These are phyloP conservation scores for Hippocampus mohnikei DNA, from an alignment of 2,113 vertebrate species.

Conservation along the genomic window DNA sequence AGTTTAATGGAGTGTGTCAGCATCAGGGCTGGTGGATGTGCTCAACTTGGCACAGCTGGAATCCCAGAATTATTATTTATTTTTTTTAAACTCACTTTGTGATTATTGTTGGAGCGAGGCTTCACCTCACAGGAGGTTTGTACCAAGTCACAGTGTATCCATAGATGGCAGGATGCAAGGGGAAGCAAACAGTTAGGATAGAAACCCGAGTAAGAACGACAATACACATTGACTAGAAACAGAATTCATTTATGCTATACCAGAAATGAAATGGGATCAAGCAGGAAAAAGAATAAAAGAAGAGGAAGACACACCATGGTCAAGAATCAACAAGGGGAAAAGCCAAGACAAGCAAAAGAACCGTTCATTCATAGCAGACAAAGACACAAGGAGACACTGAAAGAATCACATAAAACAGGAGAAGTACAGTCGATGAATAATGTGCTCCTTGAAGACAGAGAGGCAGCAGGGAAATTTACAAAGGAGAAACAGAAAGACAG, in stretches of 20 bases:
- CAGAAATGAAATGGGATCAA: conserved; percentile 15
- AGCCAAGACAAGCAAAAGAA: conserved; percentile 46
- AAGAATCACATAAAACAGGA: conserved; percentile 51
- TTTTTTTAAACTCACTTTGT: conserved; percentile 72
- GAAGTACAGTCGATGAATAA: conserved; percentile 47
- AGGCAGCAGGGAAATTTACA: conserved; percentile 65
- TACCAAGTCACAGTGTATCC: conserved; percentile 62
- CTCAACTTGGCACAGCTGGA: conserved; percentile 65
- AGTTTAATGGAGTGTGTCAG: conserved; percentile 75
- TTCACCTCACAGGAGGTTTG: conserved; percentile 58
- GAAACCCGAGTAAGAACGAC: conserved; percentile 27
- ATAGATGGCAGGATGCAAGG: conserved; percentile 40
- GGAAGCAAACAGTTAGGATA: conserved; percentile 9
- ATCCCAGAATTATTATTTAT: no score
- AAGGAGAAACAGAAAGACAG: conserved; percentile 36
- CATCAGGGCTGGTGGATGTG: conserved; percentile 61
- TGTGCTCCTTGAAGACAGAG: conserved; percentile 52
- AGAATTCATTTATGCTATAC: conserved; percentile 1
- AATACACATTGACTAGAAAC: conserved; percentile 27
- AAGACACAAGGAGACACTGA: conserved; percentile 53
- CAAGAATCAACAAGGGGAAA: conserved; percentile 49
- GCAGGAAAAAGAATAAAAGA: conserved; percentile 18
- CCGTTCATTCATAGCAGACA: conserved; percentile 54
- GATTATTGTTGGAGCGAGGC: conserved; percentile 68
- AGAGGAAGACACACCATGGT: conserved; percentile 28